Conservation (phyloP, 2,797 vertebrate species). For the Danio albolineatus region DNA sequence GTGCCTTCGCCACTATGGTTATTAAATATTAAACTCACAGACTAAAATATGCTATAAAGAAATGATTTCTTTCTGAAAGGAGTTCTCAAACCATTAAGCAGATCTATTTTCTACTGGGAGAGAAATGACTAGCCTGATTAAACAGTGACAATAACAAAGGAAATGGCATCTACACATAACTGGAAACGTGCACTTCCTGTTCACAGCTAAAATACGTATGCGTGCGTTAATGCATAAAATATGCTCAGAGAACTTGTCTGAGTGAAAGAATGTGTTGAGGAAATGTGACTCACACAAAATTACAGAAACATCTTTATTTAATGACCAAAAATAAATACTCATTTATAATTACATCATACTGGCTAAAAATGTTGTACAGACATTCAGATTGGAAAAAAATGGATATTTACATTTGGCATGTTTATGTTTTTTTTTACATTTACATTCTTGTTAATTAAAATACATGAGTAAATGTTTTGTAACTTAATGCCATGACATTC, state of each 20-base stretch:
- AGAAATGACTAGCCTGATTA: not conserved
- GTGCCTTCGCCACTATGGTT: not conserved
- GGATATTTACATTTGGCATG: slow-evolving; percentile 2
- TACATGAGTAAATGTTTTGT: not conserved
- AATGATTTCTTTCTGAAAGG: not conserved
- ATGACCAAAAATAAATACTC: not conserved
- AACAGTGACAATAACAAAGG: not conserved
- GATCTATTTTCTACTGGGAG: not conserved
- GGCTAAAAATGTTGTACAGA: not conserved
- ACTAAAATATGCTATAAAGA: not conserved
- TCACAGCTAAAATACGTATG: not conserved
- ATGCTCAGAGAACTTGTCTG: not conserved
- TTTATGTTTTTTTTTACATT: not conserved
- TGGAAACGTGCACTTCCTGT: not conserved
- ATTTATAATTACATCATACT: not conserved
- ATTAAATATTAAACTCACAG: not conserved
- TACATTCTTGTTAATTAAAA: not conserved
- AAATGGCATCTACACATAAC: not conserved
- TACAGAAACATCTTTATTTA: slow-evolving; percentile 12
- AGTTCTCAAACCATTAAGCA: not conserved
- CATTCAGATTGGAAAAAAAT: not conserved
- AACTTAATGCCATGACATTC: not conserved
- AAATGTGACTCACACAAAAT: not conserved
- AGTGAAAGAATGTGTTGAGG: not conserved
- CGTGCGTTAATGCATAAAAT: not conserved